A percentile compares a stretch with the other conserved stretches of the same genome.
These are phyloP conservation scores for Temnothorax unifasciatus DNA, from an alignment of 2,888 invertebrate genomes.

Conservation along the genomic window DNA sequence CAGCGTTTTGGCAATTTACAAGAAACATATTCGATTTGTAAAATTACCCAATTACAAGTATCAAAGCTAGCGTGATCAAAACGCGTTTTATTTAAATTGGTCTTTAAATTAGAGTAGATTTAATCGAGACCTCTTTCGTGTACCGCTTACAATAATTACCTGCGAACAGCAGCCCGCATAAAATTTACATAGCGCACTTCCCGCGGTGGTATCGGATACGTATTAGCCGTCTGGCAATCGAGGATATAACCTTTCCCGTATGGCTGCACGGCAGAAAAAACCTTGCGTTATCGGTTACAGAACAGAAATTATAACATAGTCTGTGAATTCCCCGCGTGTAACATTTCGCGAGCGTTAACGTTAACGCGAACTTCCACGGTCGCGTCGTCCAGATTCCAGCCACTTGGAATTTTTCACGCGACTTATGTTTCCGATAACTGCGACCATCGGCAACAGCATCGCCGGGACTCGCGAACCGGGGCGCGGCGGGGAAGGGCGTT, in stretches of 20 bases:
- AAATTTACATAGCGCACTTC: constrained; percentile 79
- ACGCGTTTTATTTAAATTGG: constrained; percentile 30
- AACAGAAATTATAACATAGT: constrained; percentile 51
- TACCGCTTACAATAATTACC: constrained; percentile 77
- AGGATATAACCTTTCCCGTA: neutral
- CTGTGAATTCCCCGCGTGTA: constrained; percentile 1
- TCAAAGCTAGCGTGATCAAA: neutral
- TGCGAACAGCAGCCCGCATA: constrained; percentile 74
- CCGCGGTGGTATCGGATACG: constrained; percentile 51
- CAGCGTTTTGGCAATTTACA: constrained; percentile 26
- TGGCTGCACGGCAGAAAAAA: constrained; percentile 16
- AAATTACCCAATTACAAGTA: constrained; percentile 31
- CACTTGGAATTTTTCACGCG: constrained; percentile 26
- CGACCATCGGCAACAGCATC: neutral
- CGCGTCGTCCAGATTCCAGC: constrained; percentile 22
- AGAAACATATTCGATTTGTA: constrained; percentile 20
- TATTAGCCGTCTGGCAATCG: constrained; percentile 13
- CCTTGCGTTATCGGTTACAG: constrained; percentile 15
- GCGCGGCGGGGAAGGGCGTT: neutral
- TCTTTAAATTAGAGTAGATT: constrained; percentile 69
- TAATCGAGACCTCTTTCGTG: constrained; percentile 78
- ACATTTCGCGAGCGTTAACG: constrained; percentile 22
- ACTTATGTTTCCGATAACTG: constrained; percentile 7
- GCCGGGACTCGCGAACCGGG: no score
- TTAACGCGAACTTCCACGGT: neutral